Evolutionary conservation across 2,888 invertebrate genomes (phyloP).

Genomic region (Cheiracanthium punctorium): DNA sequence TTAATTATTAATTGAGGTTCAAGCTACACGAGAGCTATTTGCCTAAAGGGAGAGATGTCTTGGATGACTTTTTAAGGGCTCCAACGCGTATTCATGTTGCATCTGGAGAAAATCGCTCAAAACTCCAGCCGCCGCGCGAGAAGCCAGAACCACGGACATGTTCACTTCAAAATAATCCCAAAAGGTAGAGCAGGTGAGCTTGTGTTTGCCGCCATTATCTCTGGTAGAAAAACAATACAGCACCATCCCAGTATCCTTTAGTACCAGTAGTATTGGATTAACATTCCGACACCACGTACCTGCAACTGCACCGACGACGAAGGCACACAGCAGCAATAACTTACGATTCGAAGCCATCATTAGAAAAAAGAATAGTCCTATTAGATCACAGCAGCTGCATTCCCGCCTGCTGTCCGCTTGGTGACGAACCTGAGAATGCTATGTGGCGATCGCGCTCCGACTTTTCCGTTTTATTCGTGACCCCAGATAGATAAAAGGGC

Average conservation of each 20-base stretch:
- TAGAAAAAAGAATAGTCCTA: not conserved
- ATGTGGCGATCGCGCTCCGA: conserved; percentile 18
- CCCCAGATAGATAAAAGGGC: conserved; percentile 47
- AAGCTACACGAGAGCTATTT: no score
- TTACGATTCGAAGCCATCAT: conserved; percentile 50
- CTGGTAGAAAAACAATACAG: not conserved
- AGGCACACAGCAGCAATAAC: conserved; percentile 46
- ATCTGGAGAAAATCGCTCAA: no score
- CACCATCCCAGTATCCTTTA: not conserved
- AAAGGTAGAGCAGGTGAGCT: not conserved
- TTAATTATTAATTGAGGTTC: no score
- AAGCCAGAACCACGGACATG: no score
- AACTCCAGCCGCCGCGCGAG: no score
- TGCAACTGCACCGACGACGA: conserved; percentile 70
- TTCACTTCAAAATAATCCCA: no score
- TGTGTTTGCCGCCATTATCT: not conserved
- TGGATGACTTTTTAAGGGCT: no score
- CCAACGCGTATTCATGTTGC: no score
- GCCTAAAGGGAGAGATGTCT: no score
- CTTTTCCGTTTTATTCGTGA: conserved; percentile 49
- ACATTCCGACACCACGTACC: conserved; percentile 32
- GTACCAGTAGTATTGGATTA: not conserved
- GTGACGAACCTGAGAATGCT: conserved; percentile 51
- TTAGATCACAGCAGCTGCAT: conserved; percentile 54
- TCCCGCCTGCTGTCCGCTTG: conserved; percentile 21